Evolutionary conservation across 2,888 invertebrate genomes (phyloP), one percentile per base, ranked within the genome.

Genomic region (Xanthorhoe spadicearia): DNA sequence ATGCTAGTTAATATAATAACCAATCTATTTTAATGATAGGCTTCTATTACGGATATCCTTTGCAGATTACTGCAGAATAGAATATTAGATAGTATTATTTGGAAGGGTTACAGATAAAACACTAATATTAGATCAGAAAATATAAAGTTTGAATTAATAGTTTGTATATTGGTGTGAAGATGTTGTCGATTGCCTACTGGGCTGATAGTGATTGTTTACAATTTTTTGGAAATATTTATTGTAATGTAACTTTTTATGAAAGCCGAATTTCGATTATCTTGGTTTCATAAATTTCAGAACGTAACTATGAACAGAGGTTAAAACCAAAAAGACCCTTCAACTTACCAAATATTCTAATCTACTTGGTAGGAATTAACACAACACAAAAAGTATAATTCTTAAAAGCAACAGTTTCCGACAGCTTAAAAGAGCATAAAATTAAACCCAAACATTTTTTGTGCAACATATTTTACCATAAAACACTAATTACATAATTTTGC

Each of bases 401-500:
- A 32, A 32, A 32, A 43, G 38, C 38, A 38, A 13, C 38, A 38
- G 0, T 43, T 13, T 43, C 38, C 38, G 13, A 38, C 35, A 13
- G 18, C 35, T 19, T 18, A 38, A n/a, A 49, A 35, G 35, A 19
- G 32, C 50, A 58, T 50, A 35, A 38, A 65, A 67, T 61, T 63
- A 65, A 61, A 63, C 35, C 19, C 35, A 48, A 55, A 57, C 48
- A 67, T 63, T 71, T 69, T 69, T 67, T 56, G 23, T 51, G 50
- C 65, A 66, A 61, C 56, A 56, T 68, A 59, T 71, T 64, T 38
- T 28, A 56, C 57, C 38, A 13, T 64, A 64, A 69, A 70, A 66
- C 61, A 68, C 67, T 71, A 72, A 72, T 71, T 73, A 74, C 69
- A 70, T 72, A 73, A 69, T 73, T 73, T 72, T 60, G 85, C 82